Base-by-base conservation (phyloP, 2,797 vertebrate species). In the Hozukius guyotensis region DNA sequence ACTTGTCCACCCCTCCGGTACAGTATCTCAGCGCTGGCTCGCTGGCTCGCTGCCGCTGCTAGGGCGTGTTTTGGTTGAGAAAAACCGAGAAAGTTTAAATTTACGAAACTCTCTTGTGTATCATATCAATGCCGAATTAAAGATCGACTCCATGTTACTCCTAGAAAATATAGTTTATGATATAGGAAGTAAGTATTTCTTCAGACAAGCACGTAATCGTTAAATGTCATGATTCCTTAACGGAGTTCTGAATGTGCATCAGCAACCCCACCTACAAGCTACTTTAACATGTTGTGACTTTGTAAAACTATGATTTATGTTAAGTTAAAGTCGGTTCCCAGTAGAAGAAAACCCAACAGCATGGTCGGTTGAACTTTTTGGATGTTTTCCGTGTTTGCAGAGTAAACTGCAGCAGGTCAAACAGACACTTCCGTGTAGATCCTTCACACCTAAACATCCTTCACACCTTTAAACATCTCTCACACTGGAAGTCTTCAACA, bases 121-220 rank as follows among this genome's bases (percentile, higher is more conserved):
- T 36, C 1, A 24, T 0, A 42, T 1, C 0, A 0, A 1, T 0
- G 16, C 85, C 73, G 73, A 59, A 85, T 32, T 6, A 24, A 25
- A 80, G 2, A 2, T 0, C 0, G 2, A 10, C 0, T 22, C 2
- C 0, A 1, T 5, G 0, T 4, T 16, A 4, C 1, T 6, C 24
- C 8, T 6, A 8, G 3, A 6, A 5, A 0, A 2, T 3, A 2
- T 6, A 8, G 0, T 0, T 5, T 18, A 2, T 2, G 1, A 4
- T 0, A 16, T 1, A n/a, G 1, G 2, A 22, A 0, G 0, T 0
- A 0, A 0, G 5, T 1, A 3, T 3, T 46, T 3, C 1, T 6
- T 29, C 4, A 9, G 0, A 10, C 4, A 4, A 16, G 12, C 25
- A 0, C 2, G 7, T 22, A 0, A 24, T 22, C 18, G 10, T n/a